Conservation (phyloP, 2,113 vertebrate species). For the Psettodes erumei region DNA sequence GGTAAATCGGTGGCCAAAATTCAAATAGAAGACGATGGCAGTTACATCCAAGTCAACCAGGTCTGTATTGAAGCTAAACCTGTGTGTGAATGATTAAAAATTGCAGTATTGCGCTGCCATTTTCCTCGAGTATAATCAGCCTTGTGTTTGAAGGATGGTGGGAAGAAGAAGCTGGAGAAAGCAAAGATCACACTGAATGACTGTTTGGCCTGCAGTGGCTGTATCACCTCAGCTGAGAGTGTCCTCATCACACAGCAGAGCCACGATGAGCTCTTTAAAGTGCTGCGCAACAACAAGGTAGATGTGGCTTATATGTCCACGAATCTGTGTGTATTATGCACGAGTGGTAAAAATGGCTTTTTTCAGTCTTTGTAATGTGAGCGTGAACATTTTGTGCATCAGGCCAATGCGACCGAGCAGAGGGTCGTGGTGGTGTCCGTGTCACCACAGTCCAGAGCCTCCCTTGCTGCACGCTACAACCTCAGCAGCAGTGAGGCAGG, state of each 20-base stretch:
- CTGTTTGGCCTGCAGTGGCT: slow-evolving; percentile 97
- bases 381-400: background rate
- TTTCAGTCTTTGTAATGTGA: background rate
- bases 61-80: slow-evolving; percentile 70
- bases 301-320: background rate
- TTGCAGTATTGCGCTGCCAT: rapidly evolving
- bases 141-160: slow-evolving; percentile 85
- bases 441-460: slow-evolving; percentile 94
- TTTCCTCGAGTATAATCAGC: background rate
- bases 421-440: slow-evolving; percentile 91
- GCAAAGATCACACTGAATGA: slow-evolving; percentile 94
- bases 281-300: slow-evolving; percentile 89
- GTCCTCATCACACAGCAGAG: slow-evolving; percentile 95
- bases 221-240: slow-evolving; percentile 95
- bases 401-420: slow-evolving; percentile 69
- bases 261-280: slow-evolving; percentile 88
- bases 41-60: slow-evolving; percentile 90
- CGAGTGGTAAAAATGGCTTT: background rate
- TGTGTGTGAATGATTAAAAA: background rate
- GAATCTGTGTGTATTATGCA: background rate
- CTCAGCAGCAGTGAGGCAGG: slow-evolving; percentile 86
- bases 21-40: slow-evolving; percentile 93
- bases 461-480: slow-evolving; percentile 87
- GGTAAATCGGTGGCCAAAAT: slow-evolving; percentile 90
- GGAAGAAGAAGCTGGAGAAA: slow-evolving; percentile 88